Percentiles rank a stretch among this genome's conserved stretches.
Conservation (phyloP, 2,113 vertebrate genomes). For the Passer domesticus region DNA sequence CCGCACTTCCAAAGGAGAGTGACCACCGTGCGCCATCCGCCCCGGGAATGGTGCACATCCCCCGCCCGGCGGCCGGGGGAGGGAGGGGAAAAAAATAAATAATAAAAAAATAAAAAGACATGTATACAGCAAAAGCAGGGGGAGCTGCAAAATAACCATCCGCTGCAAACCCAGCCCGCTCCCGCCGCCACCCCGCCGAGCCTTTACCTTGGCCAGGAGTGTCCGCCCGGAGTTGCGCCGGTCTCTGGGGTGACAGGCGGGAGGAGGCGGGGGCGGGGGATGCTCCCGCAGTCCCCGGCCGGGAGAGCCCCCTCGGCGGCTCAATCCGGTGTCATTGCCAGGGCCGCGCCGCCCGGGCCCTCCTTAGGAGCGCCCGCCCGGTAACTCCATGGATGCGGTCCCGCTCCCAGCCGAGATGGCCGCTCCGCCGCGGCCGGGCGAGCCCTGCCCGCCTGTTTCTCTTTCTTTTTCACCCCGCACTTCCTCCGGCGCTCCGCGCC, state of each 20-base stretch:
- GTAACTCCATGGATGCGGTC: conserved; percentile 74
- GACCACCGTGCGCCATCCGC: conserved; percentile 78
- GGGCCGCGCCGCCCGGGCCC: conserved; percentile 44
- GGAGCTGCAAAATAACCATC: conserved; percentile 46
- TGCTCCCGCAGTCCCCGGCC: conserved; percentile 72
- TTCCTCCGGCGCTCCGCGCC: conserved; percentile 71
- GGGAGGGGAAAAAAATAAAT: background rate
- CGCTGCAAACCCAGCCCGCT: background rate
- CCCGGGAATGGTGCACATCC: conserved; percentile 47
- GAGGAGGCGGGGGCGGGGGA: conserved; percentile 69
- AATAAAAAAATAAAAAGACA: background rate
- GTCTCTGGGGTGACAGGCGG: conserved; percentile 65
- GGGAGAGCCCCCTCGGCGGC: conserved; percentile 60
- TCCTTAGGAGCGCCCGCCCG: conserved; percentile 67
- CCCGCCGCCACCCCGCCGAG: background rate
- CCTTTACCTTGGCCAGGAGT: conserved; percentile 72
- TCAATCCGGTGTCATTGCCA: conserved; percentile 74
- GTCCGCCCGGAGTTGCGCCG: conserved; percentile 66
- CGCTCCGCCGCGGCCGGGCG: conserved; percentile 70
- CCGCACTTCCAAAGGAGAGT: conserved; percentile 75
- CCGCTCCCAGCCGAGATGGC: conserved; percentile 74
- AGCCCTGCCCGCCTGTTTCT: conserved; percentile 72
- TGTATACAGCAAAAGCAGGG: background rate
- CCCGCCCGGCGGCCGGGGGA: conserved; percentile 55
- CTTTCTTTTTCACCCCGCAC: conserved; percentile 74